Conservation (phyloP, 2,888 invertebrate species). For the Apotomis capreana region DNA sequence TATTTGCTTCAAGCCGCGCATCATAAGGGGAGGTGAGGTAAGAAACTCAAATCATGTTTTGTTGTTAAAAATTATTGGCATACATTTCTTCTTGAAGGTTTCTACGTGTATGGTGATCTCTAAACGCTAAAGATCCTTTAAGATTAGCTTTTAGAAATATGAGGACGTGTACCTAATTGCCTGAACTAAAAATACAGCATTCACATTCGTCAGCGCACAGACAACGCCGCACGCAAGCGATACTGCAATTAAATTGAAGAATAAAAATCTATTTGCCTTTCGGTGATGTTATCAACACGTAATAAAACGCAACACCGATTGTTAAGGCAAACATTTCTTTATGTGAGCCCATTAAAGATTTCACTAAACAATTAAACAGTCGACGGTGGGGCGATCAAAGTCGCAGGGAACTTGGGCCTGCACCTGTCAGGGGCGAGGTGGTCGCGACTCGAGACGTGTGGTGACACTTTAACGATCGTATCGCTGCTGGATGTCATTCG, state of each 20-base stretch:
- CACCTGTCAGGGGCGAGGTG: slow-evolving; percentile 34
- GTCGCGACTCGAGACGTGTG: slow-evolving; percentile 18
- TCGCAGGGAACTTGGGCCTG: not conserved
- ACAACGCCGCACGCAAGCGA: slow-evolving; percentile 15
- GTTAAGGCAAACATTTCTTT: slow-evolving; percentile 27
- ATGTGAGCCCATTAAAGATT: slow-evolving; percentile 35
- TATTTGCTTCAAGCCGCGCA: no score
- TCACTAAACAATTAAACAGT: slow-evolving; percentile 40
- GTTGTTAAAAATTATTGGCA: no score
- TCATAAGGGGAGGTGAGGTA: no score
- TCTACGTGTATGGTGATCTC: not conserved
- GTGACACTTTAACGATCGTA: slow-evolving; percentile 33
- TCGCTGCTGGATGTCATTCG: slow-evolving; percentile 19
- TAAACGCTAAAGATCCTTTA: not conserved
- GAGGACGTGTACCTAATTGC: not conserved
- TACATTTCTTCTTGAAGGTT: no score
- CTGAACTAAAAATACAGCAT: slow-evolving; percentile 4
- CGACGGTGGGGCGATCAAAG: slow-evolving; percentile 30
- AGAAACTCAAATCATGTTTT: no score
- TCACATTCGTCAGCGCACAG: slow-evolving; percentile 1
- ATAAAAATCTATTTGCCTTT: slow-evolving; percentile 33
- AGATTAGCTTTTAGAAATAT: no score
- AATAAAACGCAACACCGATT: slow-evolving; percentile 33
- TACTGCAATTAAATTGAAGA: slow-evolving; percentile 27
- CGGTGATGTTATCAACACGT: slow-evolving; percentile 31